phyloP scores from a whole-genome alignment of 2,888 invertebrate genomes.

The Sinotaia quadrata region DNA sequence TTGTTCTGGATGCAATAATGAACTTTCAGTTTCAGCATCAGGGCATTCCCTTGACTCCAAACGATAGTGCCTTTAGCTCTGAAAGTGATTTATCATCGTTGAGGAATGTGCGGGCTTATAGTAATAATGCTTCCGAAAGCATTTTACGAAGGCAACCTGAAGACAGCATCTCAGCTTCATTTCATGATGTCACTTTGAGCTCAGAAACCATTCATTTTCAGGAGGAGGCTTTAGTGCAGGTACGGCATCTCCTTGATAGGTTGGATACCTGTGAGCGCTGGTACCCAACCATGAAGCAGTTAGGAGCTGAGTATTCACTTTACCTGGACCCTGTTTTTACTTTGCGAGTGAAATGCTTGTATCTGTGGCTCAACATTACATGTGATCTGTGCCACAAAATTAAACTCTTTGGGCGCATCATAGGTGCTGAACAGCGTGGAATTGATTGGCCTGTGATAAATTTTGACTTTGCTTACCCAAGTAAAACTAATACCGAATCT shows the following conservation, averaged over 20 bases:
- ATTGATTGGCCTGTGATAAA: conserved; percentile 68
- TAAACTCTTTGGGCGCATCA: conserved; percentile 75
- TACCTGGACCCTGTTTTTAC: conserved; percentile 80
- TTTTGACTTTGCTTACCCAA: conserved; percentile 43
- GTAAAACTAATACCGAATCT: no score
- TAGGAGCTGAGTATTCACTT: conserved; percentile 82
- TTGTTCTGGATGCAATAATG: conserved; percentile 83
- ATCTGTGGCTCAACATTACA: conserved; percentile 92
- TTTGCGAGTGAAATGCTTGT: conserved; percentile 84
- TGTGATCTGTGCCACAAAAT: conserved; percentile 87
- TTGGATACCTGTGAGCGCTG: conserved; percentile 85
- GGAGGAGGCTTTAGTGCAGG: conserved; percentile 82
- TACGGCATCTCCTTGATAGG: conserved; percentile 81
- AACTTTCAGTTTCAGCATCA: conserved; percentile 75
- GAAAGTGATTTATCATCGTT: neutral
- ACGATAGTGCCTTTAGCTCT: conserved; percentile 17
- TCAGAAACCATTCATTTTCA: conserved; percentile 77
- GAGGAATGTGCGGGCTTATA: neutral
- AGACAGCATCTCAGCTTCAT: conserved; percentile 42
- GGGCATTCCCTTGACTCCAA: neutral
- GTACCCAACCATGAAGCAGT: conserved; percentile 87
- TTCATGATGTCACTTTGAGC: conserved; percentile 51
- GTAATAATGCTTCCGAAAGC: neutral
- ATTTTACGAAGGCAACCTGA: neutral
- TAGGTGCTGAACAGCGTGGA: conserved; percentile 61